Base-by-base conservation (phyloP, 2,797 vertebrate genomes). In the Pseudochirops corinnae region DNA sequence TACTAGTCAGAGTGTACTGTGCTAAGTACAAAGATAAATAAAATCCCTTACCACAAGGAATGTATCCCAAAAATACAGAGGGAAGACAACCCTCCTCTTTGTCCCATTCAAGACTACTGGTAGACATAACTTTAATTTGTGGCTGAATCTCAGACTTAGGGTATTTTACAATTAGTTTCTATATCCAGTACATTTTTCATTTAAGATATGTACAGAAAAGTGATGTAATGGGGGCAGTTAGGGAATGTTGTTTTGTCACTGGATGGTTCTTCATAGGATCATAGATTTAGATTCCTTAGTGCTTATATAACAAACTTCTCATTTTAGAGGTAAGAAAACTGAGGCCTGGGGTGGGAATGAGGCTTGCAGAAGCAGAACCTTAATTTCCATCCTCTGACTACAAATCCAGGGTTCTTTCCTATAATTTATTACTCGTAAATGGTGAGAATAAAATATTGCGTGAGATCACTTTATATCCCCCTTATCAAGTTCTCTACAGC, bases 311-410 rank as follows among this genome's bases (percentile, higher is more conserved):
- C 5, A 39, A 39, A 74, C 16, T 5, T 74, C 10, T 13, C 93
- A 13, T 95, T 94, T 96, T 95, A 90, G 55, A 94, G 94, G 55
- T 57, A 55, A 93, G 53, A 95, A 97, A 91, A 93, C 56, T 52
- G 94, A 94, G 53, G 52, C 56, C 31, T 31, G 53, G 56, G 93
- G 2, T 74, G 62, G 55, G 24, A 56, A 91, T n/a, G 92, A 90
- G 74, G 74, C 21, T 82, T 94, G 60, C 18, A 87, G 58, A 53
- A 39, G 31, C 91, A 92, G 90, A 92, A 90, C 92, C 56, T 92
- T 56, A 21, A 95, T 74, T n/a, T 58, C 90, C 24, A 33, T 31
- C 93, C 91, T 91, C 92, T 39, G 28, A 56, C 28, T 90, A 55
- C 33, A 94, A 62, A 18, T 39, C 31, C 24, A n/a, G 29, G 53